phyloP scores from a whole-genome alignment of 2,797 vertebrate species.

The Crenuchus spilurus region DNA sequence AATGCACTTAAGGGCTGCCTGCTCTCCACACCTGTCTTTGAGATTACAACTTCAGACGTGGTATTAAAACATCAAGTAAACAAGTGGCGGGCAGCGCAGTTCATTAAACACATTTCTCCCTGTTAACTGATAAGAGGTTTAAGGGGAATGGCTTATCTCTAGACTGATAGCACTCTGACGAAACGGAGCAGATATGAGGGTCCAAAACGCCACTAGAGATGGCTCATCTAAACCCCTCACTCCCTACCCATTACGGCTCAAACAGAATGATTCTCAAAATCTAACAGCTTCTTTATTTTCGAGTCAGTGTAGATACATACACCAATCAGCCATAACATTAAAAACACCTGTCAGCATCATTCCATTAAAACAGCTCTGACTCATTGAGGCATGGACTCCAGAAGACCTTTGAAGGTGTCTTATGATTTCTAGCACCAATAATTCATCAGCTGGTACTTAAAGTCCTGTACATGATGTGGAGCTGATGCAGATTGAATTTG shows the following conservation, averaged over 20 bases:
- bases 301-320: background rate
- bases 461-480: no score
- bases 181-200: slow-evolving; percentile 32
- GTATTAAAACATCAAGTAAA: slow-evolving; percentile 37
- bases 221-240: slow-evolving; percentile 13
- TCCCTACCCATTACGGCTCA: background rate
- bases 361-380: no score
- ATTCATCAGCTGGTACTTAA: background rate
- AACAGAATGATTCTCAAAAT: slow-evolving; percentile 9
- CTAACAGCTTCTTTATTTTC: slow-evolving; percentile 16
- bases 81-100: slow-evolving; percentile 9
- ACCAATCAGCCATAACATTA: background rate
- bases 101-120: slow-evolving; percentile 40
- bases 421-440: no score
- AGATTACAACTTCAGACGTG: slow-evolving; percentile 36
- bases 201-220: slow-evolving; percentile 12
- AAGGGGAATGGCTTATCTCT: slow-evolving; percentile 47
- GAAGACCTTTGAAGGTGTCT: no score
- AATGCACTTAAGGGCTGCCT: slow-evolving; percentile 15
- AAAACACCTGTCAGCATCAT: no score
- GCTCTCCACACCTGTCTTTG: slow-evolving; percentile 24
- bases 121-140: slow-evolving; percentile 34
- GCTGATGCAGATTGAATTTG: no score
- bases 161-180: slow-evolving; percentile 21
- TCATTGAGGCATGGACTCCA: no score